Conservation (phyloP, 2,113 vertebrate genomes). For the Scopus umbretta region DNA sequence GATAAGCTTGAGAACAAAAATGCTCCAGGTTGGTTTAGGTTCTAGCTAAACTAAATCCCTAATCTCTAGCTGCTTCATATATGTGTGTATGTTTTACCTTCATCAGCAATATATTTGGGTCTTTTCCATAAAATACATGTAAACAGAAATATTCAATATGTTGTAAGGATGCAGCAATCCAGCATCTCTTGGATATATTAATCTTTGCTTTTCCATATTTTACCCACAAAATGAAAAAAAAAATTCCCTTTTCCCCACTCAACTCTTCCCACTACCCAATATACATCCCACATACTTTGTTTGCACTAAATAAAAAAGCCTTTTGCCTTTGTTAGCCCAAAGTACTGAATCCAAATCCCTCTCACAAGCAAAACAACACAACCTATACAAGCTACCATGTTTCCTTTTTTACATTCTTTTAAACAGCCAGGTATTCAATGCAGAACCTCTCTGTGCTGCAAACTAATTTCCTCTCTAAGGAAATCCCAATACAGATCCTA, state of each 20-base stretch:
- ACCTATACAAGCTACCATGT: accelerated
- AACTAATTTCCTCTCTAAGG: background rate
- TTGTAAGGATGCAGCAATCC: background rate
- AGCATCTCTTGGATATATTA: background rate
- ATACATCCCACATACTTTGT: background rate
- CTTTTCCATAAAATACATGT: background rate
- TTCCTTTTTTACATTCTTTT: background rate
- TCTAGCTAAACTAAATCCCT: background rate
- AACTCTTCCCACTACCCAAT: background rate
- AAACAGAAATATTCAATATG: background rate
- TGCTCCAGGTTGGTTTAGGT: background rate
- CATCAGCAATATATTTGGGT: background rate
- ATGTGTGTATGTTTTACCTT: background rate
- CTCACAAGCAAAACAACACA: background rate
- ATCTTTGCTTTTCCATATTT: background rate
- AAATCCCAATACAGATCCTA: background rate
- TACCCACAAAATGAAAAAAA: background rate
- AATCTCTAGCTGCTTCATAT: background rate
- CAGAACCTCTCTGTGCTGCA: background rate
- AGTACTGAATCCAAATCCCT: background rate
- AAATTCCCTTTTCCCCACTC: background rate
- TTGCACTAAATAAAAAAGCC: background rate
- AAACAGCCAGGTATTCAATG: background rate
- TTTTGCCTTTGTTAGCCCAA: background rate
- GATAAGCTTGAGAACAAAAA: background rate